phyloP scores from a whole-genome alignment of 2,888 invertebrate species.

The Pegoplata infirma region DNA sequence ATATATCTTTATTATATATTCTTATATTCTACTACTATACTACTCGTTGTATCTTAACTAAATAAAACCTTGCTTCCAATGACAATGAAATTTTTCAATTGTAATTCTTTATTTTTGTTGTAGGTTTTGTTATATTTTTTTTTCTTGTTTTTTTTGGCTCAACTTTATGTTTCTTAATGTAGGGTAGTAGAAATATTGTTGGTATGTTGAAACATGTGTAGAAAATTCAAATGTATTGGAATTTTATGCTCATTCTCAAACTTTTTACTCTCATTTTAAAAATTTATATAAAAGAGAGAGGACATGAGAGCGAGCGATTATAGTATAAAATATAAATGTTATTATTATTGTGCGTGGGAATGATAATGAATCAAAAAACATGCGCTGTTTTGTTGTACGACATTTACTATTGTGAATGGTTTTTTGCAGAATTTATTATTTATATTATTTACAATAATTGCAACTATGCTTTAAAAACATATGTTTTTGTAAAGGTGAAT shows the following conservation, averaged over 20 bases:
- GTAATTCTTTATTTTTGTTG: slow-evolving; percentile 26
- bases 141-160: slow-evolving; percentile 60
- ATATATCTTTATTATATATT: not conserved
- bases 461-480: not conserved
- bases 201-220: slow-evolving; percentile 29
- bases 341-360: slow-evolving; percentile 52
- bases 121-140: slow-evolving; percentile 61
- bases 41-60: not conserved
- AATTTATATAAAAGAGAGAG: not conserved
- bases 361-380: slow-evolving; percentile 1
- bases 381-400: slow-evolving; percentile 17
- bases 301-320: not conserved
- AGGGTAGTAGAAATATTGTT: slow-evolving; percentile 20
- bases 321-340: slow-evolving; percentile 5
- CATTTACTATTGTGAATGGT: not conserved
- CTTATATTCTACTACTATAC: not conserved
- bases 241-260: not conserved
- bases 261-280: not conserved
- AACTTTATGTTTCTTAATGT: slow-evolving; percentile 41
- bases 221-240: slow-evolving; percentile 23
- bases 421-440: not conserved
- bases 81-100: slow-evolving; percentile 64
- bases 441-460: not conserved
- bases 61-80: slow-evolving; percentile 60
- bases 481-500: not conserved